phyloP scores from a whole-genome alignment of 1,140 invertebrate genomes.

The Drosophila lacteicornis region DNA sequence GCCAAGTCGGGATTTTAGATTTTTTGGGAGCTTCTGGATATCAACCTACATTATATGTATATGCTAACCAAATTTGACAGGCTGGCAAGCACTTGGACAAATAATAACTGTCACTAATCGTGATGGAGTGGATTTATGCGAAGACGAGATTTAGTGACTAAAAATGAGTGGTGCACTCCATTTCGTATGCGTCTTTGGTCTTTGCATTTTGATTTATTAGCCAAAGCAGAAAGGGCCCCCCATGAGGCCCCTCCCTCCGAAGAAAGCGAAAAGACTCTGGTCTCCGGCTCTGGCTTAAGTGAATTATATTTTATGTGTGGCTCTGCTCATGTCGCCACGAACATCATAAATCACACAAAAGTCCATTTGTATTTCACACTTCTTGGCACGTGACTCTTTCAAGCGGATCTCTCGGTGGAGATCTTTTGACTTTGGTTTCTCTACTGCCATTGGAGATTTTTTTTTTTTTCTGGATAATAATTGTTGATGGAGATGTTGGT shows the following conservation, averaged over 20 bases:
- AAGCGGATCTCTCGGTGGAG: slow-evolving; percentile 30
- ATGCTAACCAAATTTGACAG: slow-evolving; percentile 31
- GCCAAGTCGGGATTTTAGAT: not conserved
- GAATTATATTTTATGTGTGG: slow-evolving; percentile 53
- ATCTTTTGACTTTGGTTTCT: slow-evolving; percentile 37
- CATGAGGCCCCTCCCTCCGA: not conserved
- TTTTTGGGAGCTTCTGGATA: not conserved
- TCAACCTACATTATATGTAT: slow-evolving; percentile 3
- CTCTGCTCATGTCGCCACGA: slow-evolving; percentile 33
- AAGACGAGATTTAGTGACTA: slow-evolving; percentile 41
- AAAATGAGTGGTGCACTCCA: slow-evolving; percentile 38
- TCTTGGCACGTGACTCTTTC: slow-evolving; percentile 47
- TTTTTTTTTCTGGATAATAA: slow-evolving; percentile 15
- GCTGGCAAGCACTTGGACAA: slow-evolving; percentile 39
- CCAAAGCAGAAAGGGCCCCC: slow-evolving; percentile 4
- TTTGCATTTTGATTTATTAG: slow-evolving; percentile 46
- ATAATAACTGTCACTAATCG: slow-evolving; percentile 52
- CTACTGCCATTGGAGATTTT: not conserved
- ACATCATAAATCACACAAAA: slow-evolving; percentile 53
- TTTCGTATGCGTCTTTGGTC: slow-evolving; percentile 39
- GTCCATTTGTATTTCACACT: slow-evolving; percentile 54
- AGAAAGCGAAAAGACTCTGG: slow-evolving; percentile 11
- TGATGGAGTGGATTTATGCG: slow-evolving; percentile 50
- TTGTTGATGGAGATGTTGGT: slow-evolving; percentile 36
- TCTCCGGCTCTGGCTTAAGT: slow-evolving; percentile 26